Evolutionary conservation across 2,113 vertebrate species (phyloP), one percentile per base, ranked within the genome.

Genomic region (Psilopogon haemacephalus): DNA sequence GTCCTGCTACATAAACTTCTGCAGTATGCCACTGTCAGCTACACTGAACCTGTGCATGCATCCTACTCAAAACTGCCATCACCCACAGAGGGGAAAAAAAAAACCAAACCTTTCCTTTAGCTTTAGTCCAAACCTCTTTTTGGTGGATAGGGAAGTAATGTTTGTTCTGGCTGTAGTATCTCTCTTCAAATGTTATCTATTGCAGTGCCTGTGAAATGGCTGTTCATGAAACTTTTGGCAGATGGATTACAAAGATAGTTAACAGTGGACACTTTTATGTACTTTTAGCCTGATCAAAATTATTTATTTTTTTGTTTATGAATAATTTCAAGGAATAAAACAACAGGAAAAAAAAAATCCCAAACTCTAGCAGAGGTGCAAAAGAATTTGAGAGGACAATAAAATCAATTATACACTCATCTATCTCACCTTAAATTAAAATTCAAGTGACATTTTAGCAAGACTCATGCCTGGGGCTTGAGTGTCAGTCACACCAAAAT

Each of bases 231-330:
- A 52, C 58, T 55, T 56, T 52, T 81, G 82, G 80, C 68, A 89
- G 78, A 79, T 65, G 87, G 71, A 93, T 95, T 93, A 70, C 42
- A 76, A 64, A 89, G 87, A 79, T 2, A 84, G 74, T 40, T 76
- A 85, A 67, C 28, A 42, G 28, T 67, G 68, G 67, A 63, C 52
- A 56, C 87, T 95, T 96, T 95, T 60, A 87, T 60, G 50, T 55
- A 11, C 77, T 90, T 93, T 33, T 84, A 87, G 92, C 59, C 63
- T 8, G 11, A 85, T 62, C 7, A 89, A 91, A 95, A 84, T 64
- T 55, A 90, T 37, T 91, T 35, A 71, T 69, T 89, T 89, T 93
- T 89, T 79, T 72, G 40, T 24, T 26, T 13, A n/a, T 60, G n/a
- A 48, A 81, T 74, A 78, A 92, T 26, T 94, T 92, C 2, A 8